Evolutionary conservation across 2,888 invertebrate species (phyloP), one percentile per base, ranked within the genome.

Genomic region (Parnassius smintheus): DNA sequence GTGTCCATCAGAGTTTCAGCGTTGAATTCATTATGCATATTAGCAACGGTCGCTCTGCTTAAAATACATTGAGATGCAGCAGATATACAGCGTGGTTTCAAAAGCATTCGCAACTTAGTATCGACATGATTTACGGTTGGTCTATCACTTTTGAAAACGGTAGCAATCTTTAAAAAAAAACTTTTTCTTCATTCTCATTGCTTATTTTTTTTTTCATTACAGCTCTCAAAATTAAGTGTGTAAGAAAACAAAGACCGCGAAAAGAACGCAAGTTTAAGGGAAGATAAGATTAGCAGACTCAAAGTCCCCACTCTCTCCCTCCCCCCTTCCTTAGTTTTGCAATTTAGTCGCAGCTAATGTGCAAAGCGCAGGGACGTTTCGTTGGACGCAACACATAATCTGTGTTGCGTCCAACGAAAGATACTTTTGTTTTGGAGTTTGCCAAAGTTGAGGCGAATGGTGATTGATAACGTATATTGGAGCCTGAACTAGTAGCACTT

Each of bases 401-500:
- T 48, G 77, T 93, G 2, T 76, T 92, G 4, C 94, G 94, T 77
- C 93, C 93, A 0, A 89, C 92, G 22, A 93, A 93, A 75, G 94
- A 94, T 35, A 3, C 4, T 71, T 91, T 94, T 0, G 35, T 35
- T 61, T 59, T 60, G 2, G 61, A 88, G 90, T 83, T 91, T 9
- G 85, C 90, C 12, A 90, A 89, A 76, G 73, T 91, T 1, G 86
- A 87, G 0, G 73, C 85, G 0, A 82, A 77, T 4, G 90, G 89
- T 1, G 88, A 89, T 61, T 80, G 90, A 0, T 83, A 82, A 1
- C 84, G 85, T 67, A 91, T 89, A 68, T 87, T 95, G 80, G 95
- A 95, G 73, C 74, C 95, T 61, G 95, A 95, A 70, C 82, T 95
- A 74, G 93, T 94, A 49, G 95, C 95, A 0, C 95, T 95, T 0